Evolutionary conservation across 2,113 vertebrate species (phyloP).

Genomic region (Spea bombifrons): DNA sequence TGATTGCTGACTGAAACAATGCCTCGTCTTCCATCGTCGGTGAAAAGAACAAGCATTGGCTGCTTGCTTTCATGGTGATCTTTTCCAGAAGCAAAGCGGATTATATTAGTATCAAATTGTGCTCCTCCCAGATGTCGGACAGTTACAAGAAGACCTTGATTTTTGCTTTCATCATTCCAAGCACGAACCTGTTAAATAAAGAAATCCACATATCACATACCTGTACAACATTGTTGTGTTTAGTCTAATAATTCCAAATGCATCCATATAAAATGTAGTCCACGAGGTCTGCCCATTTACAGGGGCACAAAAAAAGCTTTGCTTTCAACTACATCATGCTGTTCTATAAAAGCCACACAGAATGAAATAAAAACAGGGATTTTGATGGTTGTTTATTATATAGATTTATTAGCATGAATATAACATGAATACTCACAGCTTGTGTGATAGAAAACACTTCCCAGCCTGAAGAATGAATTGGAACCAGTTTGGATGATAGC

Average conservation of each 20-base stretch:
- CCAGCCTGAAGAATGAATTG: slow-evolving; percentile 78
- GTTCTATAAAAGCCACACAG: no score
- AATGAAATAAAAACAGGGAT: no score
- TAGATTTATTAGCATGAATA: no score
- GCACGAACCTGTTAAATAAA: slow-evolving; percentile 68
- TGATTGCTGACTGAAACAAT: slow-evolving; percentile 43
- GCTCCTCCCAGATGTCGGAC: slow-evolving; percentile 61
- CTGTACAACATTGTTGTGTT: no score
- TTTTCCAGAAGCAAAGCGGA: slow-evolving; percentile 73
- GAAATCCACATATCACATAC: background rate
- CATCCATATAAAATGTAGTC: no score
- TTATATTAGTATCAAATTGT: slow-evolving; percentile 56
- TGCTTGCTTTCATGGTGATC: slow-evolving; percentile 83
- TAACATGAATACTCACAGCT: slow-evolving; percentile 69
- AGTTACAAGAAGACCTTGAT: slow-evolving; percentile 75
- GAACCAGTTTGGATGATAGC: slow-evolving; percentile 73
- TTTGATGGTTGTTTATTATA: no score
- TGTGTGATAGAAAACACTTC: slow-evolving; percentile 84
- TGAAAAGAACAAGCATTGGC: slow-evolving; percentile 89
- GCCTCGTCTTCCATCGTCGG: slow-evolving; percentile 75
- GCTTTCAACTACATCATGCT: no score
- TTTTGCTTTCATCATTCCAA: slow-evolving; percentile 74
- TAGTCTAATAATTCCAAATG: no score
- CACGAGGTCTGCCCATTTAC: no score
- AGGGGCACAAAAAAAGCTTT: no score